Evolutionary conservation across 2,888 invertebrate species (phyloP).

Genomic region (Ormyrus pomaceus): DNA sequence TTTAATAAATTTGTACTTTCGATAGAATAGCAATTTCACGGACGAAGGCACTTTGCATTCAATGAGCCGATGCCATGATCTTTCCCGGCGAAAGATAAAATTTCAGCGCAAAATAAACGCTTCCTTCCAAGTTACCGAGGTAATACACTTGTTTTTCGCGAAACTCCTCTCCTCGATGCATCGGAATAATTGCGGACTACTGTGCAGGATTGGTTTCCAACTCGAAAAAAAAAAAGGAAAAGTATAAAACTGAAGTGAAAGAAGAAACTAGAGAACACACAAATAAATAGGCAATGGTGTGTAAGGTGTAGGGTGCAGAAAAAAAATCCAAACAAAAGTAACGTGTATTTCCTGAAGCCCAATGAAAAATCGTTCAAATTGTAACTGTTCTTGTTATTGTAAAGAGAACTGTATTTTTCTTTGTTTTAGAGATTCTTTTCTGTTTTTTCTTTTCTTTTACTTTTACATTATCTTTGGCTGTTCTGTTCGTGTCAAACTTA

Average conservation of each 20-base stretch:
- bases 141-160: constrained; percentile 19
- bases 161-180: constrained; percentile 37
- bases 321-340: neutral
- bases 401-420: neutral
- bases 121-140: neutral
- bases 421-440: constrained; percentile 11
- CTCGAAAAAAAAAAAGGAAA: neutral
- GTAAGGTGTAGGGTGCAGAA: constrained; percentile 4
- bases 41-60: constrained; percentile 19
- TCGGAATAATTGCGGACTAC: constrained; percentile 49
- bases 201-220: constrained; percentile 13
- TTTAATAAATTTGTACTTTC: constrained; percentile 6
- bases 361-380: neutral
- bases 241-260: neutral
- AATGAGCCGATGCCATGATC: constrained; percentile 12
- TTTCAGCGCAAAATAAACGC: constrained; percentile 4
- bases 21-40: neutral
- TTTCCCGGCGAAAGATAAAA: neutral
- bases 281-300: constrained; percentile 41
- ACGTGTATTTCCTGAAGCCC: too few species aligned
- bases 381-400: constrained; percentile 8
- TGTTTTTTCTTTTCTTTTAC: constrained; percentile 40
- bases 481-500: constrained; percentile 77
- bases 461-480: constrained; percentile 19
- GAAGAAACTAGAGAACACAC: constrained; percentile 24